Conservation (phyloP, 2,888 invertebrate species). For the Phasia obesa region DNA sequence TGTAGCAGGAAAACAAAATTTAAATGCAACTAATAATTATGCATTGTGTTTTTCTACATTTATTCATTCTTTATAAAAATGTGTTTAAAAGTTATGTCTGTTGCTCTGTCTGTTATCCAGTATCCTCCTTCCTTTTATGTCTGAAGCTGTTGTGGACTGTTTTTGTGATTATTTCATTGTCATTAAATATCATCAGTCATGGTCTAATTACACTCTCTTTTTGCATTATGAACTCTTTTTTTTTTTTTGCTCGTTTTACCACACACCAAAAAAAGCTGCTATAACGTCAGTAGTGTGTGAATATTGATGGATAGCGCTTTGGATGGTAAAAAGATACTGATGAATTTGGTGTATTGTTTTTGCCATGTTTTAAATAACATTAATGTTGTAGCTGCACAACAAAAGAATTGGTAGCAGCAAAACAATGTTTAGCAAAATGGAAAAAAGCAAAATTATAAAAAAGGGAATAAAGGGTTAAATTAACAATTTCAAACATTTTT, state of each 20-base stretch:
- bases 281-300: slow-evolving; percentile 23
- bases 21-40: slow-evolving; percentile 16
- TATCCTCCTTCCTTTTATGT: slow-evolving; percentile 48
- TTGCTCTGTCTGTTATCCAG: slow-evolving; percentile 1
- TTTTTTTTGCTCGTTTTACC: slow-evolving; percentile 25
- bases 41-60: slow-evolving; percentile 5
- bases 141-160: background rate
- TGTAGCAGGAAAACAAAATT: background rate
- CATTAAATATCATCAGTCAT: slow-evolving; percentile 75
- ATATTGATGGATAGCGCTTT: slow-evolving; percentile 40
- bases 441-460: slow-evolving; percentile 13
- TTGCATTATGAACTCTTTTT: slow-evolving; percentile 48
- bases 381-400: slow-evolving; percentile 19
- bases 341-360: slow-evolving; percentile 45
- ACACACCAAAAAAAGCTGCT: slow-evolving; percentile 40
- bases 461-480: slow-evolving; percentile 74
- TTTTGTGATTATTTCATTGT: slow-evolving; percentile 65
- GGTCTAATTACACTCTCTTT: slow-evolving; percentile 77
- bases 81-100: too few relatives aligned
- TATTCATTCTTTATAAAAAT: background rate
- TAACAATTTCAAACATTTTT: slow-evolving; percentile 73
- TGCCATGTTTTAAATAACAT: slow-evolving; percentile 44
- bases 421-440: background rate
- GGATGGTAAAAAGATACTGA: slow-evolving; percentile 34
- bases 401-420: slow-evolving; percentile 53